Evolutionary conservation across 2,888 invertebrate genomes (phyloP), one percentile per base, ranked within the genome.

Genomic region (Helleia helle): DNA sequence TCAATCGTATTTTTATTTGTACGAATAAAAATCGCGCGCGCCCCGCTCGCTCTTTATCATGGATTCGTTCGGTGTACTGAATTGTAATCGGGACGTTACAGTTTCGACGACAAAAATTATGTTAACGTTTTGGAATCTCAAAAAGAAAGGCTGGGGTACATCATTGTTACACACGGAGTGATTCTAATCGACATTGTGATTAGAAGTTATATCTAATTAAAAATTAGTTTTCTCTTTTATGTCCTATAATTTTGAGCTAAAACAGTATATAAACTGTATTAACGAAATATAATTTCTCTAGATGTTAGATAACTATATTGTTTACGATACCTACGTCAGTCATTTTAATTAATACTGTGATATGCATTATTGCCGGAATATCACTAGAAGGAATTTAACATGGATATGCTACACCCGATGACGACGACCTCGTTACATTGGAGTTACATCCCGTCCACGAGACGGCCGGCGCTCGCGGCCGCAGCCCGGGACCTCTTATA

Each of bases 321-420:
- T 71, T 62, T 70, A 71, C 70, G 55, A 58, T 58, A 55, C 53
- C 62, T 62, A 60, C 53, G 71, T 76, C 79, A 74, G 79, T 79
- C 79, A 54, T 69, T 62, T 62, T 50, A 52, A 34, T 34, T 18
- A 18, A 59, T 69, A 67, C 65, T 59, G 74, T 71, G 79, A 81
- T 79, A 77, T 75, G 80, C 83, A 80, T 83, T 71, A 73, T 79
- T 80, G 83, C 81, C 83, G 81, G 81, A 77, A 66, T 66, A 71
- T 73, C 70, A 44, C 74, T 70, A 38, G 24, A 17, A 26, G 38
- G 31, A 30, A 43, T 40, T 40, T n/a, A n/a, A n/a, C 42, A 40
- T 41, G 38, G 45, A 46, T 42, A 42, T 40, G 42, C 44, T 44
- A 40, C 44, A 40, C 39, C 39, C 30, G 30, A 30, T 39, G 30